Conservation (phyloP, 2,113 vertebrate genomes). For the Urocolius indicus region DNA sequence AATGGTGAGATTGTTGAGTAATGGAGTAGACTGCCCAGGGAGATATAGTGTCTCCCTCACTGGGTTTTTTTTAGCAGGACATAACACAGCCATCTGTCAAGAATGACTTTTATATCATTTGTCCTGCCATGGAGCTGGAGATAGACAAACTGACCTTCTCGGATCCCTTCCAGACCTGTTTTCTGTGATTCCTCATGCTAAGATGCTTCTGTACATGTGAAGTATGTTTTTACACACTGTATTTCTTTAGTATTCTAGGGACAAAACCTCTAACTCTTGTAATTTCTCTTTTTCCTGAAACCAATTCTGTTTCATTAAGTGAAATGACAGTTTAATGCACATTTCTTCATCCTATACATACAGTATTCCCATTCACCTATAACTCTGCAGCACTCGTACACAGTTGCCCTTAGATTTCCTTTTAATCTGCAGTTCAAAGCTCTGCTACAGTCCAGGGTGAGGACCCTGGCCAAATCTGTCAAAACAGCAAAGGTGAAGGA, state of each 20-base stretch:
- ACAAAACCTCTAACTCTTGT: not conserved
- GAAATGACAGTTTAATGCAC: not conserved
- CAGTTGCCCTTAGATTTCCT: not conserved
- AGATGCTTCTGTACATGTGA: not conserved
- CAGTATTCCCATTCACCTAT: not conserved
- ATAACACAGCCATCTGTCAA: not conserved
- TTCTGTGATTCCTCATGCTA: not conserved
- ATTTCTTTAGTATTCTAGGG: not conserved
- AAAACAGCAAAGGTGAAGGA: not conserved
- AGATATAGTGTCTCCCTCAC: not conserved
- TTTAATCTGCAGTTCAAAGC: not conserved
- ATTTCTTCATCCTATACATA: not conserved
- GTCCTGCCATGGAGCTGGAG: not conserved
- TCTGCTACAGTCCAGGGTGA: not conserved
- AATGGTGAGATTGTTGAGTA: not conserved
- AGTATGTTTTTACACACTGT: not conserved
- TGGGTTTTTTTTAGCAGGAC: not conserved
- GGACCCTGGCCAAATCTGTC: not conserved
- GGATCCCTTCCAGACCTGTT: not conserved
- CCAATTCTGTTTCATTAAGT: not conserved
- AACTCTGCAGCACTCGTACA: not conserved
- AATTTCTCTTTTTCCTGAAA: not conserved
- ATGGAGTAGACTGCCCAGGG: not conserved
- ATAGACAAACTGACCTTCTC: not conserved
- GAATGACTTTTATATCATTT: conserved; percentile 8